Evolutionary conservation across 2,797 vertebrate species (phyloP).

Genomic region (Sebastes itinus): DNA sequence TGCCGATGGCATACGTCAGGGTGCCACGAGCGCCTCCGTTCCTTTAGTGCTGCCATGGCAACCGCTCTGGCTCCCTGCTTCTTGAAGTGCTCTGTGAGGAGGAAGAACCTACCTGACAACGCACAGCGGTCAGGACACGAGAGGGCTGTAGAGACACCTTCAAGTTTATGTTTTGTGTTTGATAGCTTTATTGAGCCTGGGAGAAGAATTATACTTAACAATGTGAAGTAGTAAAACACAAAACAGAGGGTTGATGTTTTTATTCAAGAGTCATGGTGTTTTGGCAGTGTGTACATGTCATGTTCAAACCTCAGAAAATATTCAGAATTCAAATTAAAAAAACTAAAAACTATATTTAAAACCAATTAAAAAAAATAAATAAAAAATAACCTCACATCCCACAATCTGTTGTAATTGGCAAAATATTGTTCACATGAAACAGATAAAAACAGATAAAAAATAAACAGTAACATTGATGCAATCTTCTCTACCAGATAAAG

Average conservation of each 20-base stretch:
- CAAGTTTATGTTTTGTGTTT: constrained; percentile 30
- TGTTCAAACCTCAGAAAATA: neutral
- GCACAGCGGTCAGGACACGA: constrained; percentile 27
- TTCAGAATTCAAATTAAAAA: neutral
- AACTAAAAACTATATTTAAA: neutral
- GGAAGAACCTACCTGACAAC: constrained; percentile 61
- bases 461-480: neutral
- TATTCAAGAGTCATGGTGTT: constrained; percentile 48
- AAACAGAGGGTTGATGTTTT: constrained; percentile 49
- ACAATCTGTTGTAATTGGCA: neutral
- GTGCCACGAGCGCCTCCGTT: constrained; percentile 44
- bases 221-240: constrained; percentile 46
- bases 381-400: neutral
- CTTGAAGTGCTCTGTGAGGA: constrained; percentile 44
- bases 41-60: constrained; percentile 77
- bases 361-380: neutral
- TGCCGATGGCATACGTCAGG: constrained; percentile 51
- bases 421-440: neutral
- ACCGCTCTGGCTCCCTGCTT: constrained; percentile 64
- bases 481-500: neutral
- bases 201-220: neutral
- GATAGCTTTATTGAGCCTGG: constrained; percentile 32
- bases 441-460: neutral
- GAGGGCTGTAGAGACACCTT: constrained; percentile 21
- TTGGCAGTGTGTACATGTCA: constrained; percentile 30